Percentiles rank a stretch among this genome's conserved stretches.
These are phyloP conservation scores for Helicoverpa assulta DNA, from an alignment of 2,888 invertebrate genomes.

Conservation along the genomic window DNA sequence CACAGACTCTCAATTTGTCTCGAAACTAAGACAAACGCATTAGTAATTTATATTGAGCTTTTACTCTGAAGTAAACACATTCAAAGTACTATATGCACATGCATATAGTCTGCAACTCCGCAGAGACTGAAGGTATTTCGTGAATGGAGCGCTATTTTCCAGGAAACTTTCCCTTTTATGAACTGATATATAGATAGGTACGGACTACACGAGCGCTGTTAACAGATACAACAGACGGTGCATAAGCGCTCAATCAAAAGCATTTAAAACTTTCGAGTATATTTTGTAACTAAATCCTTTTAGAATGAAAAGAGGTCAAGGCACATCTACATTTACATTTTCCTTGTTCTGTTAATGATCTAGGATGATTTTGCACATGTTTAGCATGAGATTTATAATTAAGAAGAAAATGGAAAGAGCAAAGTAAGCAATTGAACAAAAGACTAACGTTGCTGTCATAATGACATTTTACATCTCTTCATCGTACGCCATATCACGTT, in stretches of 20 bases:
- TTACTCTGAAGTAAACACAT: neutral
- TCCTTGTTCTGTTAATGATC: too few relatives aligned
- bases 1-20: constrained; percentile 39
- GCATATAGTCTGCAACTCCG: neutral
- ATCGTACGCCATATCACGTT: too few relatives aligned
- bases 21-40: constrained; percentile 34
- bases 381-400: too few relatives aligned
- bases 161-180: constrained; percentile 28
- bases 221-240: constrained; percentile 4
- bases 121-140: constrained; percentile 7
- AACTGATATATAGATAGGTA: too few relatives aligned
- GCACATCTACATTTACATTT: too few relatives aligned
- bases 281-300: neutral
- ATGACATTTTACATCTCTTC: too few relatives aligned
- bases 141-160: constrained; percentile 12
- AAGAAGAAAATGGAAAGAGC: too few relatives aligned
- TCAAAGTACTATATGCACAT: neutral
- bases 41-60: neutral
- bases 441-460: too few relatives aligned
- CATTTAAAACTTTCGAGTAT: neutral
- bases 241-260: neutral
- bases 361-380: too few relatives aligned
- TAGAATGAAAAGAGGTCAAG: too few relatives aligned
- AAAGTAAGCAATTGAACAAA: too few relatives aligned
- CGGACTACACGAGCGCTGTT: constrained; percentile 1